phyloP scores from a whole-genome alignment of 2,113 vertebrate species.

The Numida meleagris region DNA sequence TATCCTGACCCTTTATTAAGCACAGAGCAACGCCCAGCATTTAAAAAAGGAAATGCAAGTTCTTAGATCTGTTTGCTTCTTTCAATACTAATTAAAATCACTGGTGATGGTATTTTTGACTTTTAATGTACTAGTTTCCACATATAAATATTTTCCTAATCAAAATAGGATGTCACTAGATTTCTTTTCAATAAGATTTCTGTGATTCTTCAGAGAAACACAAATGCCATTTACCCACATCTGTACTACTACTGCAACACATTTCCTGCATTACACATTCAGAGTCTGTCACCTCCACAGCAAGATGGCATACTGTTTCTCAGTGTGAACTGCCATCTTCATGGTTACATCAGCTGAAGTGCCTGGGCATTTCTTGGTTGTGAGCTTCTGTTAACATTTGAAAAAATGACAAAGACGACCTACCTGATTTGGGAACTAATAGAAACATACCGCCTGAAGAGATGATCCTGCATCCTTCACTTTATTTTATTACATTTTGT shows the following conservation, averaged over 20 bases:
- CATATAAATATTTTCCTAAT: not conserved
- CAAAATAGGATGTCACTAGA: not conserved
- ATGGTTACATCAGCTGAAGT: not conserved
- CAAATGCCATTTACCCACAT: not conserved
- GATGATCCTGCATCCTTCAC: not conserved
- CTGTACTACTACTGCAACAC: not conserved
- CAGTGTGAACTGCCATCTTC: not conserved
- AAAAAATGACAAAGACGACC: not conserved
- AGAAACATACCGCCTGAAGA: not conserved
- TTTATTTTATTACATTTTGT: not conserved
- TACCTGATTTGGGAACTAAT: not conserved
- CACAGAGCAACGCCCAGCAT: not conserved
- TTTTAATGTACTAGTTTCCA: not conserved
- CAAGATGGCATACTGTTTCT: not conserved
- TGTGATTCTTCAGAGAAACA: not conserved
- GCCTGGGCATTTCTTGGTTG: not conserved
- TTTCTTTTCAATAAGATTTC: not conserved
- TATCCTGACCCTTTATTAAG: conserved; percentile 1
- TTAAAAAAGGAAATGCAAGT: not conserved
- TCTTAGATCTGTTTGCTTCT: not conserved
- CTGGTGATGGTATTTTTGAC: not conserved
- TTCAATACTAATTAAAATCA: not conserved
- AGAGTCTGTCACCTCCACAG: not conserved
- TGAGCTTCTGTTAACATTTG: not conserved
- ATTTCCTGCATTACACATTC: not conserved